Percentiles rank a stretch among this genome's conserved stretches.
phyloP scores from a whole-genome alignment of 2,888 invertebrate genomes.

The Andrena dorsata region DNA sequence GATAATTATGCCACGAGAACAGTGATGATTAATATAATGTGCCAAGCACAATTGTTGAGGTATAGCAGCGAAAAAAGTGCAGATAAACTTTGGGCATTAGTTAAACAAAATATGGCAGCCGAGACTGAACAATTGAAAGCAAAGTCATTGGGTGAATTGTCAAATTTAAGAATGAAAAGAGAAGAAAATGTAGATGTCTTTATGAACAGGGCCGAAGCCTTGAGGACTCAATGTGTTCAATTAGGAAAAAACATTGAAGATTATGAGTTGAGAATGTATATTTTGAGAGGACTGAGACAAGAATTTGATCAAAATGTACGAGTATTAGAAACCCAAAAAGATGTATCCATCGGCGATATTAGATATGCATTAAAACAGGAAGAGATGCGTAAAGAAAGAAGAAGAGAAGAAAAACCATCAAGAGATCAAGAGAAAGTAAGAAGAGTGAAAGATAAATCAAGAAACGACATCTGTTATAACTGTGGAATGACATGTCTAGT shows the following conservation, averaged over 20 bases:
- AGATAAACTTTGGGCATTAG: constrained; percentile 2
- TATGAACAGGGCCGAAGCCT: neutral
- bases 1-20: constrained; percentile 19
- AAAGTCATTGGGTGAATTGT: neutral
- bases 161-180: neutral
- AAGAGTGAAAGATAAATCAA: neutral
- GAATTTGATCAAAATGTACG: constrained; percentile 25
- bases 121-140: neutral
- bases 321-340: neutral
- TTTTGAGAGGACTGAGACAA: constrained; percentile 3
- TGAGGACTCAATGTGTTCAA: constrained; percentile 11
- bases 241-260: constrained; percentile 21
- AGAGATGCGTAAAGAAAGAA: neutral
- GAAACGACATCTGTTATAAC: neutral
- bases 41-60: constrained; percentile 16
- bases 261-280: constrained; percentile 33
- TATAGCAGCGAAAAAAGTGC: constrained; percentile 9
- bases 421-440: neutral
- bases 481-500: neutral
- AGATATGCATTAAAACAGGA: neutral
- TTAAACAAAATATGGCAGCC: constrained; percentile 13
- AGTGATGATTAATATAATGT: constrained; percentile 29
- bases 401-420: neutral
- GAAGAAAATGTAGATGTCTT: constrained; percentile 4
- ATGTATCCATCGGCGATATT: neutral